Evolutionary conservation across 1,140 invertebrate species (phyloP).

Genomic region (Drosophila carrolli): DNA sequence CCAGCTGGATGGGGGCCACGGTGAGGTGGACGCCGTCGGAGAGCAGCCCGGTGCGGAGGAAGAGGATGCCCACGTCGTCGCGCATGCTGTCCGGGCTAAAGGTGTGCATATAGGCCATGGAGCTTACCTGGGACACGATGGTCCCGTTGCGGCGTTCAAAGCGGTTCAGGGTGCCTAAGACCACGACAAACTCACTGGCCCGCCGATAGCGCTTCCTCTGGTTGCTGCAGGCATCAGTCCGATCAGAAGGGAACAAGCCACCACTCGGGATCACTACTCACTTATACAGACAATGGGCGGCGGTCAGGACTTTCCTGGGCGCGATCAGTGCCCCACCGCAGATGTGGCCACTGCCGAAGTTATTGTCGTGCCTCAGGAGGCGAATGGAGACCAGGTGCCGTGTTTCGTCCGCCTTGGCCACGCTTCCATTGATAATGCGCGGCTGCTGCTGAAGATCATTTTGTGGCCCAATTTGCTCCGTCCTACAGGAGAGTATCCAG

Average conservation of each 20-base stretch:
- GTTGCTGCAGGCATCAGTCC: constrained; percentile 23
- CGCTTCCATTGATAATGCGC: constrained; percentile 76
- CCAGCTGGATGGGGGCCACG: constrained; percentile 63
- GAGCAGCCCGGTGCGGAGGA: constrained; percentile 40
- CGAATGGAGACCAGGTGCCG: constrained; percentile 82
- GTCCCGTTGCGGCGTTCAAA: constrained; percentile 65
- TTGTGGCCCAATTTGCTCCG: not conserved
- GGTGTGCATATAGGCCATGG: constrained; percentile 80
- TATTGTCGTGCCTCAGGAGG: constrained; percentile 56
- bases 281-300: constrained; percentile 85
- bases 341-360: constrained; percentile 78
- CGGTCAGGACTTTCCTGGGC: constrained; percentile 84
- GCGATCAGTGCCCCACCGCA: constrained; percentile 84
- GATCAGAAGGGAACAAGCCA: not conserved
- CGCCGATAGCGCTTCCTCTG: constrained; percentile 68
- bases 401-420: constrained; percentile 44
- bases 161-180: constrained; percentile 77
- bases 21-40: constrained; percentile 36
- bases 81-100: constrained; percentile 78
- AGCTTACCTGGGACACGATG: constrained; percentile 69
- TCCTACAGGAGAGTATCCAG: not conserved
- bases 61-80: constrained; percentile 77
- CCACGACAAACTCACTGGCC: constrained; percentile 70
- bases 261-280: constrained; percentile 41
- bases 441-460: constrained; percentile 16